Conservation (phyloP, 2,797 vertebrate species). For the Austrolebias charrua region DNA sequence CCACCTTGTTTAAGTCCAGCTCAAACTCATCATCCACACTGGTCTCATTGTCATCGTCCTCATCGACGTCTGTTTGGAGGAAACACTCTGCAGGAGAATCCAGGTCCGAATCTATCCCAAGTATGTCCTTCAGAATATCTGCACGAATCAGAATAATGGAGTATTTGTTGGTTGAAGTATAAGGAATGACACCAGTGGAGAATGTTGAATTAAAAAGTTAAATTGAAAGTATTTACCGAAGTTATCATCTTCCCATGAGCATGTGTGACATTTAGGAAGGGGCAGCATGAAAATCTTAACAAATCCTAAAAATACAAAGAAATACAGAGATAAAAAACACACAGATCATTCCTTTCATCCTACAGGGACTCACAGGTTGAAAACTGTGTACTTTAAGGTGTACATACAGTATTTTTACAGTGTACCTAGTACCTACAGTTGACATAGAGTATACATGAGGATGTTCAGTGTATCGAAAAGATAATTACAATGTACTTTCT, state of each 20-base stretch:
- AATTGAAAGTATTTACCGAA: conserved; percentile 83
- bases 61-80: conserved; percentile 38
- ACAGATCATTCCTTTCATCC: not conserved
- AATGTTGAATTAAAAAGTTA: not conserved
- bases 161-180: no score
- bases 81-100: conserved; percentile 55
- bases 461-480: no score
- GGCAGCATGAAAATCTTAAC: conserved; percentile 83
- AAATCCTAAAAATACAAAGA: conserved; percentile 53
- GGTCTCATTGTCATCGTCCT: conserved; percentile 55
- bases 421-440: no score
- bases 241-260: conserved; percentile 90
- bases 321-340: not conserved
- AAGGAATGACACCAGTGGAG: no score
- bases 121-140: conserved; percentile 87
- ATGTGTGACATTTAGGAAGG: conserved; percentile 85
- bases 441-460: no score
- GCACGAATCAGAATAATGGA: conserved; percentile 1
- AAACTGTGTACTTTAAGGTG: no score
- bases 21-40: conserved; percentile 66
- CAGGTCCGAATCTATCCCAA: conserved; percentile 77
- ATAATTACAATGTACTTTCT: no score
- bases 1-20: conserved; percentile 49
- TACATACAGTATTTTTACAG: no score
- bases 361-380: no score